Evolutionary conservation across 2,888 invertebrate species (phyloP).

Genomic region (Oegoconia quadripuncta): DNA sequence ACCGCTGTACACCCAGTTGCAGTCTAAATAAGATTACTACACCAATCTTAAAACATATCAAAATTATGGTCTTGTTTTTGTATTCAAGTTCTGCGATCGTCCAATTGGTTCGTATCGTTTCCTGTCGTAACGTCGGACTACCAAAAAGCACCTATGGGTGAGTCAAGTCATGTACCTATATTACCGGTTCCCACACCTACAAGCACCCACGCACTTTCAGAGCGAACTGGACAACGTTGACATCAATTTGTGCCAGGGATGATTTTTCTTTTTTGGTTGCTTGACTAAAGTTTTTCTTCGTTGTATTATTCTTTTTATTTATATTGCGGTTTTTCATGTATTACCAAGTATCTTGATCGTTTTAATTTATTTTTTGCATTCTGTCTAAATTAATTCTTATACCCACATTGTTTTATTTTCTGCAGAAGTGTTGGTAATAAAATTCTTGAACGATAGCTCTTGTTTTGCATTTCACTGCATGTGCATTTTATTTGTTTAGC

Average conservation of each 20-base stretch:
- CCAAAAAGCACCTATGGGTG: slow-evolving; percentile 46
- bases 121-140: slow-evolving; percentile 35
- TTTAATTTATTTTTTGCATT: no score
- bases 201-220: slow-evolving; percentile 45
- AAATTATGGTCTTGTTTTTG: neutral
- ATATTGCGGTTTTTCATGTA: no score
- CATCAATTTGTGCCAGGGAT: slow-evolving; percentile 31
- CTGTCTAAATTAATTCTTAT: no score
- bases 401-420: no score
- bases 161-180: slow-evolving; percentile 48
- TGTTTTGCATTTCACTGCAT: slow-evolving; percentile 6
- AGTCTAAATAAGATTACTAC: no score
- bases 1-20: no score
- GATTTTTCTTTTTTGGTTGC: slow-evolving; percentile 22
- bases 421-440: no score
- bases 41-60: neutral
- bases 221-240: slow-evolving; percentile 33
- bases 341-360: no score
- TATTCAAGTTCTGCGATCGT: neutral
- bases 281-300: neutral
- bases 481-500: slow-evolving; percentile 43
- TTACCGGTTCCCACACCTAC: slow-evolving; percentile 66
- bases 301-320: no score
- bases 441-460: neutral
- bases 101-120: slow-evolving; percentile 27